phyloP scores from a whole-genome alignment of 2,113 vertebrate genomes.

The Grallaria varia region DNA sequence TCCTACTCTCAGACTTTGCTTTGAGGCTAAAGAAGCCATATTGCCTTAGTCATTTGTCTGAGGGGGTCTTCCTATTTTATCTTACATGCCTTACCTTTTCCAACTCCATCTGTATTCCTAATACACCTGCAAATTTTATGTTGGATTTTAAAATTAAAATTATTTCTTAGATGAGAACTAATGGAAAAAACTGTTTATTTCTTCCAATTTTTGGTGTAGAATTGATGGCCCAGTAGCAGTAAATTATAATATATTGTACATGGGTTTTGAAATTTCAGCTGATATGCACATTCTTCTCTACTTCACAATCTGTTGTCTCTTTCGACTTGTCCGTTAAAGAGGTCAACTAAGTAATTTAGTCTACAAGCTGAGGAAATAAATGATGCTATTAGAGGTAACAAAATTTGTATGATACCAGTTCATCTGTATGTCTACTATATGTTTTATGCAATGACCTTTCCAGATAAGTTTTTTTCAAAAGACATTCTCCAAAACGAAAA shows the following conservation, averaged over 20 bases:
- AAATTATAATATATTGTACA: neutral
- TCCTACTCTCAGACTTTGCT: neutral
- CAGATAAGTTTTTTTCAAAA: neutral
- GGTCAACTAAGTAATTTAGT: constrained; percentile 3
- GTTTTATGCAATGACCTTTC: neutral
- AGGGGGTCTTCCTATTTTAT: neutral
- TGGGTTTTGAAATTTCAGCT: neutral
- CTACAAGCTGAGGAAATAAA: neutral
- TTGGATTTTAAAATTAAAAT: neutral
- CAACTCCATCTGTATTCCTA: neutral
- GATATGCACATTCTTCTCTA: neutral
- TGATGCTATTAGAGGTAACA: neutral
- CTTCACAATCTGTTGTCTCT: neutral
- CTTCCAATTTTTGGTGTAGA: neutral
- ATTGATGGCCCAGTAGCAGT: neutral
- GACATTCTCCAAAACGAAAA: neutral
- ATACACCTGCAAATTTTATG: neutral
- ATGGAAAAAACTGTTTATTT: neutral
- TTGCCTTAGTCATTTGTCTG: neutral
- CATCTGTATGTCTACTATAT: neutral
- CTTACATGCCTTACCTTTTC: neutral
- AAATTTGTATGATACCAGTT: neutral
- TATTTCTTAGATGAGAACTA: neutral
- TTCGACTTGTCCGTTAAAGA: neutral
- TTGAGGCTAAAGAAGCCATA: neutral